Evolutionary conservation across 2,888 invertebrate genomes (phyloP), one percentile per base, ranked within the genome.

Genomic region (Iselma pallidipennis): DNA sequence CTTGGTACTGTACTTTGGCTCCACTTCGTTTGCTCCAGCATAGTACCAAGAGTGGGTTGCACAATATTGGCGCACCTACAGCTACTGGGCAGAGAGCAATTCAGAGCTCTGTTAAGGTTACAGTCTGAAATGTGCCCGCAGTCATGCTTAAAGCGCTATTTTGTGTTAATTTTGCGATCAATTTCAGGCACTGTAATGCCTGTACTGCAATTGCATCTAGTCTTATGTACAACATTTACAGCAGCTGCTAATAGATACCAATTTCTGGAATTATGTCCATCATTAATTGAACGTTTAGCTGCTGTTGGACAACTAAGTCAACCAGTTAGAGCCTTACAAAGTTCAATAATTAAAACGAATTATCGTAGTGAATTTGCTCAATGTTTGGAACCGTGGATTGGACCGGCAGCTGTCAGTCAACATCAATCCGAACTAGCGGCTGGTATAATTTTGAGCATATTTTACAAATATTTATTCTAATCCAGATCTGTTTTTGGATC

Each of bases 171-270:
- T n/a, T n/a, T n/a, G n/a, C n/a, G n/a, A n/a, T n/a, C n/a, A 37
- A 37, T 74, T 63, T 74, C 86, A 71, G 87, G 87, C 28, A 86
- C 87, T 45, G 86, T 89, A 9, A 82, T 89, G 76, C 89, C 89
- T 1, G 88, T 89, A 19, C 83, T 91, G 23, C 89, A 89, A 73
- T 84, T 89, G 63, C 90, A 91, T 73, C 82, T 91, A 26, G 85
- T 90, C 71, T 82, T 90, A 57, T 89, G 90, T 76, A 88, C 89
- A 57, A 88, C 89, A 5, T 90, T 91, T 77, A 88, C 88, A 33
- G 86, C 87, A 57, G 86, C 89, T 9, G 89, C 91, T 2, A 89
- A 88, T 70, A 90, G 90, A 76, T 89, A 89, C 74, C 91, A 91
- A 76, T 90, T 91, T 77, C 83, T 91, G 51, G 90, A 89, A 74